phyloP scores from a whole-genome alignment of 2,888 invertebrate genomes.

The Rhynchonema sp. region DNA sequence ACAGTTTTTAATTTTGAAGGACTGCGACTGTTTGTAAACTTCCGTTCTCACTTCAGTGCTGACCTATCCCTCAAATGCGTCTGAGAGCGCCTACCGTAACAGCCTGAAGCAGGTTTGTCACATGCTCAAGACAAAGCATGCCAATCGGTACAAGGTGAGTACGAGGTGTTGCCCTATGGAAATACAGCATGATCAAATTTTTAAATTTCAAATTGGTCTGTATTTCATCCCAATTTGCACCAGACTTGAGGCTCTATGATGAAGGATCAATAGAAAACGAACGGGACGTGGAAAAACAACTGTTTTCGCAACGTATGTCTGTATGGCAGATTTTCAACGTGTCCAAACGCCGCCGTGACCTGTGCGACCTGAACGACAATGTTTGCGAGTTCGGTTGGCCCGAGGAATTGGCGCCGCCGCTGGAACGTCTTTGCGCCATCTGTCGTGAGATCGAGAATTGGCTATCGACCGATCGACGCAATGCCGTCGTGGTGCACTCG shows the following conservation, averaged over 20 bases:
- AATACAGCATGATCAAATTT: too few species aligned
- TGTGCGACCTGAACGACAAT: constrained; percentile 46
- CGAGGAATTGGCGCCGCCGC: constrained; percentile 59
- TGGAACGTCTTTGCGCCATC: constrained; percentile 68
- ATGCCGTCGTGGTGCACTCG: constrained; percentile 37
- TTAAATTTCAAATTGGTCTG: too few species aligned
- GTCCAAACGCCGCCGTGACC: constrained; percentile 46
- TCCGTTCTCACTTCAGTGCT: constrained; percentile 38
- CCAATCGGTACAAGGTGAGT: constrained; percentile 60
- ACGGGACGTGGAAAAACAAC: too few species aligned
- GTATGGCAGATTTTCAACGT: constrained; percentile 66
- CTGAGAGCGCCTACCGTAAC: constrained; percentile 46
- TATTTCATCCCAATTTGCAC: too few species aligned
- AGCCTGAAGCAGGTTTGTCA: constrained; percentile 57
- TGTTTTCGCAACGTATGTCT: too few species aligned
- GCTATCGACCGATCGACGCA: constrained; percentile 58
- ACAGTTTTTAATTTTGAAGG: too few species aligned
- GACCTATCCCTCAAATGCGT: constrained; percentile 47
- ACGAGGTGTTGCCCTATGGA: too few species aligned
- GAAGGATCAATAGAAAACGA: too few species aligned
- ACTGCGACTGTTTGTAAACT: too few species aligned
- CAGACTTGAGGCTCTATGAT: too few species aligned
- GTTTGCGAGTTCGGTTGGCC: constrained; percentile 62
- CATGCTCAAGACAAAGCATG: constrained; percentile 64
- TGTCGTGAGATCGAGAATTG: constrained; percentile 84